Percentiles rank a stretch among this genome's conserved stretches.
Evolutionary conservation across 2,888 invertebrate species (phyloP).

Genomic region (Sminthurinus aureus): DNA sequence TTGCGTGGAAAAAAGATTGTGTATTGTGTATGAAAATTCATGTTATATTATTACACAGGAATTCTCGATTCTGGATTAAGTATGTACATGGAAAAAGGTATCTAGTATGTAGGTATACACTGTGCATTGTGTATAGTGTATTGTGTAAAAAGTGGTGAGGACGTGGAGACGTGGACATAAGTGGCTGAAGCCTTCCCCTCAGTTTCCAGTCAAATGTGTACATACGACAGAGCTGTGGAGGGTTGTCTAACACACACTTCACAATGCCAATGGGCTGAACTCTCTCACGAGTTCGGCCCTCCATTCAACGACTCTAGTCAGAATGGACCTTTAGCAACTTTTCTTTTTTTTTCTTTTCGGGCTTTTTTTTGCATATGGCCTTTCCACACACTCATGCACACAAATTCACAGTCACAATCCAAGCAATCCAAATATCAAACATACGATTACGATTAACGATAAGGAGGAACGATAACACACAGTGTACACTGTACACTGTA

Average conservation of each 20-base stretch:
- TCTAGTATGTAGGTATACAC: neutral
- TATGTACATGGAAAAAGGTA: neutral
- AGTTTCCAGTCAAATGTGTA: conserved; percentile 54
- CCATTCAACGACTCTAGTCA: conserved; percentile 38
- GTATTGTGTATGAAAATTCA: neutral
- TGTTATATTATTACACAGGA: neutral
- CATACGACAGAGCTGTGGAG: conserved; percentile 47
- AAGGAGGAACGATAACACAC: no score
- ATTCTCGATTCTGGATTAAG: no score
- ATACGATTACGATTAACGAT: no score
- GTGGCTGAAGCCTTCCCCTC: conserved; percentile 46
- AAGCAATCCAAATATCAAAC: neutral
- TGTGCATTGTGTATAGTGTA: conserved; percentile 8
- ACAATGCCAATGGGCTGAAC: conserved; percentile 60
- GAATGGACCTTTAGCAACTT: conserved; percentile 24
- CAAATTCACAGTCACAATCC: neutral
- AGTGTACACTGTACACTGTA: no score
- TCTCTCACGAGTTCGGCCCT: conserved; percentile 44
- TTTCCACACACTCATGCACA: conserved; percentile 3
- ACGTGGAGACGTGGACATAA: no score
- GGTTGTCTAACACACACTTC: conserved; percentile 57
- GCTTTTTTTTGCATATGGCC: neutral
- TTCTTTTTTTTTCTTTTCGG: conserved; percentile 20
- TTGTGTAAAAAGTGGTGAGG: no score
- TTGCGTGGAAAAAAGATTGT: neutral